phyloP scores from a whole-genome alignment of 2,888 invertebrate genomes.

The Drosophila mayaguana region DNA sequence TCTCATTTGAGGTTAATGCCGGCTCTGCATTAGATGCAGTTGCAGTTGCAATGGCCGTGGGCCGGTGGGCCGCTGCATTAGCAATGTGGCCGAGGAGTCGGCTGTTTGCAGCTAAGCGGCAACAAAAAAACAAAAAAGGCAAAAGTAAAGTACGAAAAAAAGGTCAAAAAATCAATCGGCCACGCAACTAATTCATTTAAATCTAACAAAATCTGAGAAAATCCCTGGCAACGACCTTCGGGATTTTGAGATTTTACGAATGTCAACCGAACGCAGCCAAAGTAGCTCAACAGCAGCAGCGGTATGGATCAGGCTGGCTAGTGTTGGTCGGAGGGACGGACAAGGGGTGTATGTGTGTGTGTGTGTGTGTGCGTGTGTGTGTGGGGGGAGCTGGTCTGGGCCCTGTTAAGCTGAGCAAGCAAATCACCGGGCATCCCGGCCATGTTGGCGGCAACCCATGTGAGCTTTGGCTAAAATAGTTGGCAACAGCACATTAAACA shows the following conservation, averaged over 20 bases:
- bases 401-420: slow-evolving; percentile 74
- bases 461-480: slow-evolving; percentile 82
- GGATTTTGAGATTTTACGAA: slow-evolving; percentile 85
- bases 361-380: slow-evolving; percentile 5
- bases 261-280: slow-evolving; percentile 83
- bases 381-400: slow-evolving; percentile 28
- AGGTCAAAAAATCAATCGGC: slow-evolving; percentile 86
- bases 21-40: slow-evolving; percentile 8
- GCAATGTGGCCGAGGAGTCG: slow-evolving; percentile 57
- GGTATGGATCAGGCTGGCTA: slow-evolving; percentile 9
- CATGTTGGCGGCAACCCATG: slow-evolving; percentile 71
- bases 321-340: not conserved
- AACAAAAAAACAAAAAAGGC: slow-evolving; percentile 13
- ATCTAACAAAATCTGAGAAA: slow-evolving; percentile 85
- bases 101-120: slow-evolving; percentile 24
- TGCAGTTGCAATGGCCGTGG: not conserved
- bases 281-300: slow-evolving; percentile 58
- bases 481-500: slow-evolving; percentile 83
- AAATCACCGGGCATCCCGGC: slow-evolving; percentile 66
- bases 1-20: slow-evolving; percentile 47
- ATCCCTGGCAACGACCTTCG: slow-evolving; percentile 85
- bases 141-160: slow-evolving; percentile 55
- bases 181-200: slow-evolving; percentile 85
- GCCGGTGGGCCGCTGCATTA: slow-evolving; percentile 12
- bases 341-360: not conserved